Evolutionary conservation across 2,888 invertebrate genomes (phyloP).

Genomic region (Cataglyphis altisquamis): DNA sequence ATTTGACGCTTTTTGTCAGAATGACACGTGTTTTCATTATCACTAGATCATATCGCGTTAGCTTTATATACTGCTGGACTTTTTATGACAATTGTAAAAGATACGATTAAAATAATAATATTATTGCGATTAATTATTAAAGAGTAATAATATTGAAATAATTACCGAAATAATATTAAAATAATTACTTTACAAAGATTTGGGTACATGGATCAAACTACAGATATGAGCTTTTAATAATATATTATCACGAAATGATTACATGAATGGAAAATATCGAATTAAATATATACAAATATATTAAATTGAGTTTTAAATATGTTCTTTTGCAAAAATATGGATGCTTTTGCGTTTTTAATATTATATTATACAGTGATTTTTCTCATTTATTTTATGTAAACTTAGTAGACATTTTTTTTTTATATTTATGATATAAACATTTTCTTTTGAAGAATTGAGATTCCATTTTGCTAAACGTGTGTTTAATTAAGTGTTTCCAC

Average conservation of each 20-base stretch:
- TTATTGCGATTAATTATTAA: slow-evolving; percentile 5
- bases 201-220: neutral
- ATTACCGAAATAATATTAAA: neutral
- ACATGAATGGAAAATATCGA: neutral
- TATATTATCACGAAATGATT: neutral
- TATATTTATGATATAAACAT: neutral
- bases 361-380: neutral
- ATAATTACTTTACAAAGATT: neutral
- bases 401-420: neutral
- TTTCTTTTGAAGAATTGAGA: neutral
- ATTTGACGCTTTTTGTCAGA: slow-evolving; percentile 18
- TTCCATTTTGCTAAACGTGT: neutral
- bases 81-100: neutral
- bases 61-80: neutral
- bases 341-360: neutral
- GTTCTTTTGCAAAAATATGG: neutral
- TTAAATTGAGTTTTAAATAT: neutral
- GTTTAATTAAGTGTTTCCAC: neutral
- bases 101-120: neutral
- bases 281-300: neutral
- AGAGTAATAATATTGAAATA: neutral
- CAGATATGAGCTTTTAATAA: neutral
- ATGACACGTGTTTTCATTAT: slow-evolving; percentile 12
- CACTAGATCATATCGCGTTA: neutral
- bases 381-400: neutral